These are phyloP conservation scores for Drosophila prosaltans DNA, from an alignment of 1,140 invertebrate species.

Conservation along the genomic window DNA sequence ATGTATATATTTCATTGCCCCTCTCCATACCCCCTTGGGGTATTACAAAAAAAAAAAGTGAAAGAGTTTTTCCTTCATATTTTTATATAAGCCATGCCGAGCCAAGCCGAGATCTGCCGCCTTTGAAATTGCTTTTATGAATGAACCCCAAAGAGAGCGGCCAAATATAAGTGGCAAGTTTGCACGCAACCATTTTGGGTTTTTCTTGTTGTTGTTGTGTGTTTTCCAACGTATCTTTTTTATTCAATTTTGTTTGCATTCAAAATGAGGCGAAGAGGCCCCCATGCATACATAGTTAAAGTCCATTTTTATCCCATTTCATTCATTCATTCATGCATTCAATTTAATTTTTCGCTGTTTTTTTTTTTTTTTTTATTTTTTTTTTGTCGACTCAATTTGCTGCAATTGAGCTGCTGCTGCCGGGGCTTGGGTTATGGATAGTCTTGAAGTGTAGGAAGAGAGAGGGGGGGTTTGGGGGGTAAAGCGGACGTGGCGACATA, in stretches of 20 bases:
- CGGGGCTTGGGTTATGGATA: conserved; percentile 4
- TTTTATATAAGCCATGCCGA: conserved; percentile 48
- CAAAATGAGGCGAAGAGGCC: conserved; percentile 40
- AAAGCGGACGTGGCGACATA: conserved; percentile 22
- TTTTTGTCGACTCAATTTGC: conserved; percentile 59
- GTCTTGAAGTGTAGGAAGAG: conserved; percentile 5
- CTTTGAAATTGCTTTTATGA: conserved; percentile 57
- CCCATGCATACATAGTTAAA: conserved; percentile 30
- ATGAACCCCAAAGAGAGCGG: conserved; percentile 42
- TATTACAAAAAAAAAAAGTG: conserved; percentile 42
- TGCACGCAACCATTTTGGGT: conserved; percentile 68
- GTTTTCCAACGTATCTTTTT: conserved; percentile 27
- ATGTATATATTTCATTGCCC: background rate
- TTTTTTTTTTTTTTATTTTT: conserved; percentile 44
- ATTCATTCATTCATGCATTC: conserved; percentile 73
- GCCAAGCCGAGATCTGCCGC: background rate
- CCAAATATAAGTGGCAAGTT: conserved; percentile 40
- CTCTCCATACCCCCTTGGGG: background rate
- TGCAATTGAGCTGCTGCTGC: conserved; percentile 45
- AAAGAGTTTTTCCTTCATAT: conserved; percentile 55
- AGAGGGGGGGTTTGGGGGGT: conserved; percentile 3
- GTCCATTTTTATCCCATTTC: conserved; percentile 61
- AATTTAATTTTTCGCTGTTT: conserved; percentile 60
- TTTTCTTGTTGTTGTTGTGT: conserved; percentile 4
- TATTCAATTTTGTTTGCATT: conserved; percentile 46